Conservation (phyloP, 2,113 vertebrate species). For the Abramis brama region DNA sequence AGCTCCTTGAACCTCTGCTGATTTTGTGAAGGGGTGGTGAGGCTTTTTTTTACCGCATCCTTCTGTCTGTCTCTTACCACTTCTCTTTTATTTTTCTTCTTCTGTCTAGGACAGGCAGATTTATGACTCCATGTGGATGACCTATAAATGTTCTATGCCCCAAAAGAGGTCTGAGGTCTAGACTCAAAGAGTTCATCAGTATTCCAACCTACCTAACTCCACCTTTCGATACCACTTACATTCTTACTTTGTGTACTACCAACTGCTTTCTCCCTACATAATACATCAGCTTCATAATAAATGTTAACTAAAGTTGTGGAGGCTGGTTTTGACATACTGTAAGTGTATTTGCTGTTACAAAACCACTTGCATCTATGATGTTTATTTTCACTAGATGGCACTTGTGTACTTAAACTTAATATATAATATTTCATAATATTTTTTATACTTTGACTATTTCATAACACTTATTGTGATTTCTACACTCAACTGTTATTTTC, state of each 20-base stretch:
- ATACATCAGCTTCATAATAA: background rate
- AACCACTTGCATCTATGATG: background rate
- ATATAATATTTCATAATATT: background rate
- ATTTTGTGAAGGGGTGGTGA: background rate
- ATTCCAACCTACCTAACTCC: background rate
- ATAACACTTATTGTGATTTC: background rate
- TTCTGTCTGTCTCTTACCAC: background rate
- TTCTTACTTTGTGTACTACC: background rate
- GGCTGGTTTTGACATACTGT: background rate
- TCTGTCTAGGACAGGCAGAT: conserved; percentile 24
- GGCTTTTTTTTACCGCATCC: background rate
- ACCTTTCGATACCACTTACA: background rate
- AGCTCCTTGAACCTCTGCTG: conserved; percentile 18
- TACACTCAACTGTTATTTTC: background rate
- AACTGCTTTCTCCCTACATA: background rate
- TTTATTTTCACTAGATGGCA: background rate
- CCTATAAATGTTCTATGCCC: background rate
- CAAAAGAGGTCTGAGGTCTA: background rate
- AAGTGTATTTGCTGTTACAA: conserved; percentile 40
- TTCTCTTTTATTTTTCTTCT: background rate
- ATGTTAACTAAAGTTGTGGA: background rate
- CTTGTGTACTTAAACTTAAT: background rate
- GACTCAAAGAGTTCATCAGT: background rate
- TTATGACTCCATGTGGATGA: conserved; percentile 29
- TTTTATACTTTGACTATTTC: background rate